These are phyloP conservation scores for Sander vitreus DNA, from an alignment of 2,113 vertebrate genomes.

Conservation along the genomic window DNA sequence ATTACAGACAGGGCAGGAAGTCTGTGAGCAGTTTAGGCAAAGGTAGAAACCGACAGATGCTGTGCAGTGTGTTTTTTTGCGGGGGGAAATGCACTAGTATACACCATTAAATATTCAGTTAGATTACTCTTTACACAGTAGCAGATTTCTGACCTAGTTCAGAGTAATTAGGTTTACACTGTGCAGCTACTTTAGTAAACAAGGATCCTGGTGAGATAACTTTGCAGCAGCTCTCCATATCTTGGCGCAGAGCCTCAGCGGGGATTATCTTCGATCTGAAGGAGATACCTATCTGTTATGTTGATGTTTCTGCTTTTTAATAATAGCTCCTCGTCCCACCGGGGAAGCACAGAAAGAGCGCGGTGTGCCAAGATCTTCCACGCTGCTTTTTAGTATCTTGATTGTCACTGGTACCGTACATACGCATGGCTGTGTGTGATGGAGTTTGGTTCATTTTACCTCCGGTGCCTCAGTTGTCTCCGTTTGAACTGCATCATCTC, in stretches of 20 bases:
- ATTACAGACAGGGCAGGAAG: slow-evolving; percentile 67
- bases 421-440: not conserved
- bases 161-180: slow-evolving; percentile 82
- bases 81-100: slow-evolving; percentile 25
- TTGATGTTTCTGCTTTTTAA: slow-evolving; percentile 56
- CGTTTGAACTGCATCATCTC: not conserved
- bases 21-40: slow-evolving; percentile 45
- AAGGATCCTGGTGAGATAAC: slow-evolving; percentile 72
- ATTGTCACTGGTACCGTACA: not conserved
- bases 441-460: not conserved
- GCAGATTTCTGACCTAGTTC: slow-evolving; percentile 82
- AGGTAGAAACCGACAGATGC: slow-evolving; percentile 35
- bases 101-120: slow-evolving; percentile 81
- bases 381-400: not conserved
- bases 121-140: slow-evolving; percentile 76
- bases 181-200: slow-evolving; percentile 80
- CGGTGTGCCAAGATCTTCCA: not conserved
- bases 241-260: slow-evolving; percentile 38
- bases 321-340: slow-evolving; percentile 22
- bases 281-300: slow-evolving; percentile 69
- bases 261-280: slow-evolving; percentile 71
- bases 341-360: slow-evolving; percentile 7
- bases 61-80: slow-evolving; percentile 5
- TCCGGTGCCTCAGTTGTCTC: not conserved
- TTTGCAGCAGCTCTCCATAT: slow-evolving; percentile 43